Percentiles rank a stretch among this genome's conserved stretches.
Conservation (phyloP, 1,140 invertebrate species). For the Mercenaria mercenaria region DNA sequence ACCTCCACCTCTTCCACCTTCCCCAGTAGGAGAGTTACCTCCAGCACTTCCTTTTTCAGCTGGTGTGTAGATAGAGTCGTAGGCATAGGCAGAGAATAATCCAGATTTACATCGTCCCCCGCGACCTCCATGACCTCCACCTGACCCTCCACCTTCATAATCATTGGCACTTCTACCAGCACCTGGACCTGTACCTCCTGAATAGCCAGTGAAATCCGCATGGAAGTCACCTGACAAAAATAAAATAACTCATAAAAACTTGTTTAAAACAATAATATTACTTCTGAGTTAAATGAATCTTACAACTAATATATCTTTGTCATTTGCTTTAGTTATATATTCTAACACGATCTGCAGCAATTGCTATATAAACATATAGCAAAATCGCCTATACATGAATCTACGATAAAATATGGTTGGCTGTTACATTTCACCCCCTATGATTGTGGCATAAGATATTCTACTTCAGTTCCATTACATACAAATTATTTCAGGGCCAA, state of each 20-base stretch:
- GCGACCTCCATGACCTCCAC: constrained; percentile 79
- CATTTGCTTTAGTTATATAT: too few relatives aligned
- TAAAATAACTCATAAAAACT: neutral
- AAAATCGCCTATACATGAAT: too few relatives aligned
- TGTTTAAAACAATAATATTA: too few relatives aligned
- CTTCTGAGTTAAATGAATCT: too few relatives aligned
- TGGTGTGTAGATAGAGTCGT: constrained; percentile 76
- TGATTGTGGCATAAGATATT: too few relatives aligned
- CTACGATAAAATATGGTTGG: too few relatives aligned
- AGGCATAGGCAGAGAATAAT: constrained; percentile 74
- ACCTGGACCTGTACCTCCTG: constrained; percentile 70
- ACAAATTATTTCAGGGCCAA: too few relatives aligned
- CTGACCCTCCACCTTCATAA: constrained; percentile 71
- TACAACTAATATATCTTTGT: too few relatives aligned
- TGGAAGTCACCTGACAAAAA: constrained; percentile 77
- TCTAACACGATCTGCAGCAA: too few relatives aligned
- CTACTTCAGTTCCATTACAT: too few relatives aligned
- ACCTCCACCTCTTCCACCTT: constrained; percentile 79
- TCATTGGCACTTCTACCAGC: constrained; percentile 61
- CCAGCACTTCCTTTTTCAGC: constrained; percentile 76
- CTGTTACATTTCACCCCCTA: too few relatives aligned
- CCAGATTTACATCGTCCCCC: constrained; percentile 74
- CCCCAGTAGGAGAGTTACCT: constrained; percentile 61
- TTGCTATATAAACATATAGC: too few relatives aligned
- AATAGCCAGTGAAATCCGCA: constrained; percentile 76